These are phyloP conservation scores for Platycercus adscitus DNA, from an alignment of 2,113 vertebrate species.

Conservation along the genomic window DNA sequence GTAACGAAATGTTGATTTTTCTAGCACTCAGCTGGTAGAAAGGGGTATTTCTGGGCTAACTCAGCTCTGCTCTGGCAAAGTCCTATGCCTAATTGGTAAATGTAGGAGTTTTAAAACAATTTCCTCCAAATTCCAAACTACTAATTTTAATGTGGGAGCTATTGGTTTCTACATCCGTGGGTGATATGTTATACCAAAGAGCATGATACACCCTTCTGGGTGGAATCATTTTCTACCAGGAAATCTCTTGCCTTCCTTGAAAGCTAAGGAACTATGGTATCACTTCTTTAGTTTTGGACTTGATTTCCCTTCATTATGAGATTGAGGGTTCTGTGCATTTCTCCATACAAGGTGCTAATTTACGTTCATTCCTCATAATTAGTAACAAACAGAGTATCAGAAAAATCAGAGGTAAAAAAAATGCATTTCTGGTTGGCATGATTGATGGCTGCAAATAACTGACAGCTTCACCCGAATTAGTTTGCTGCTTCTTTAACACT, in stretches of 20 bases:
- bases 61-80: not conserved
- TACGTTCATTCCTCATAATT: not conserved
- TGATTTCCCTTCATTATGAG: not conserved
- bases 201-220: fast-evolving
- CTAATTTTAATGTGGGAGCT: not conserved
- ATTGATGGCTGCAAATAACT: not conserved
- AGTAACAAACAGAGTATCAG: not conserved
- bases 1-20: not conserved
- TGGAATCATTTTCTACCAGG: not conserved
- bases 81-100: not conserved
- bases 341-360: not conserved
- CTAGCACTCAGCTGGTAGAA: not conserved
- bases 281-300: not conserved
- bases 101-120: not conserved
- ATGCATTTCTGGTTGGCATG: not conserved
- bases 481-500: not conserved
- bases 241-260: not conserved
- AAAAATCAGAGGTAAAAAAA: not conserved
- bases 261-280: not conserved
- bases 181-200: not conserved
- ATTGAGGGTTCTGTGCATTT: not conserved
- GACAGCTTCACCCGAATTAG: not conserved
- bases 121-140: not conserved
- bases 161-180: not conserved
- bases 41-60: not conserved